phyloP scores from a whole-genome alignment of 2,888 invertebrate genomes.

The Melanargia galathea region DNA sequence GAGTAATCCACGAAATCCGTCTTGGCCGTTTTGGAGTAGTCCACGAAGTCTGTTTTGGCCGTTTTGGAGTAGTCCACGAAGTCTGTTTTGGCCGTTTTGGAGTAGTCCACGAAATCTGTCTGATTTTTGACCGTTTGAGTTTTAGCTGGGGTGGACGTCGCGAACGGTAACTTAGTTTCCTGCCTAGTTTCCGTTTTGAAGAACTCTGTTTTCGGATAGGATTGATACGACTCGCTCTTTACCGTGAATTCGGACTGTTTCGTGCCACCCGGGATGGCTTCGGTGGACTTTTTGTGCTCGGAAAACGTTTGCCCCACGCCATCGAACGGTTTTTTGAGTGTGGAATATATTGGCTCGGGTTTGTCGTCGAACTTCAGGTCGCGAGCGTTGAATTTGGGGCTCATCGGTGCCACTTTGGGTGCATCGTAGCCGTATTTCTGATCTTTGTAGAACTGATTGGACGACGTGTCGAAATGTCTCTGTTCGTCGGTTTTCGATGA shows the following conservation, averaged over 20 bases:
- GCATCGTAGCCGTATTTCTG: conserved; percentile 66
- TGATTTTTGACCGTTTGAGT: conserved; percentile 14
- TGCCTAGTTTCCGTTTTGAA: conserved; percentile 62
- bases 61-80: conserved; percentile 47
- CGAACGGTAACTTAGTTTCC: conserved; percentile 69
- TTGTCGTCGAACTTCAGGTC: conserved; percentile 75
- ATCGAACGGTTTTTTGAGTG: conserved; percentile 67
- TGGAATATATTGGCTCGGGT: conserved; percentile 69
- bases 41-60: conserved; percentile 47
- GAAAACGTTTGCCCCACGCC: conserved; percentile 71
- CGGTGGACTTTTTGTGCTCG: conserved; percentile 72
- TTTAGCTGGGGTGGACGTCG: conserved; percentile 67
- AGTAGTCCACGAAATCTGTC: conserved; percentile 47
- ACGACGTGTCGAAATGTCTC: conserved; percentile 53
- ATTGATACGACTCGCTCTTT: conserved; percentile 72
- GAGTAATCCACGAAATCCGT: conserved; percentile 48
- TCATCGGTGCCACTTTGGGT: conserved; percentile 63
- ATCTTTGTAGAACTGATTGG: conserved; percentile 60
- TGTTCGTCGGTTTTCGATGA: conserved; percentile 59
- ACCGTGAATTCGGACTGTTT: conserved; percentile 70
- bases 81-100: conserved; percentile 50
- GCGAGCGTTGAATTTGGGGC: conserved; percentile 78
- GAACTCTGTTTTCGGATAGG: conserved; percentile 68
- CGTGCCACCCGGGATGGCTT: conserved; percentile 72
- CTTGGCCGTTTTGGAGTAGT: conserved; percentile 51